Evolutionary conservation across 2,888 invertebrate genomes (phyloP).

Genomic region (Leucophora obtusa): DNA sequence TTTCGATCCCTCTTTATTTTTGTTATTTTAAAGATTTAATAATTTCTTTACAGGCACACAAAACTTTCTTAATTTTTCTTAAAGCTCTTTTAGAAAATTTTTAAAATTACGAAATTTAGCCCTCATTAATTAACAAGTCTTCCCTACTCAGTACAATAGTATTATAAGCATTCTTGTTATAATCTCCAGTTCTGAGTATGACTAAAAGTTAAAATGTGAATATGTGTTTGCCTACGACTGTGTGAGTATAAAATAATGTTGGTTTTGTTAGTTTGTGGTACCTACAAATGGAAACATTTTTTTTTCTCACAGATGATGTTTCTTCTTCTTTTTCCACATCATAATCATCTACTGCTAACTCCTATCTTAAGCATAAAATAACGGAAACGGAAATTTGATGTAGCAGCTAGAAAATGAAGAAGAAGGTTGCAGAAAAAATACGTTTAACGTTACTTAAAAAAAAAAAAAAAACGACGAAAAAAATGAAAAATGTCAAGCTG

Average conservation of each 20-base stretch:
- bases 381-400: conserved; percentile 63
- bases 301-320: neutral
- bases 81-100: too few species aligned
- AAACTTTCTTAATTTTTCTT: too few species aligned
- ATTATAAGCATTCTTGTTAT: neutral
- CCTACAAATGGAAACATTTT: conserved; percentile 41
- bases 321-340: neutral
- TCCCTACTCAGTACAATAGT: neutral
- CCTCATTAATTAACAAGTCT: too few species aligned
- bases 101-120: neutral
- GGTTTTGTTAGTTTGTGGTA: conserved; percentile 29
- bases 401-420: conserved; percentile 47
- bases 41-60: too few species aligned
- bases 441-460: conserved; percentile 6
- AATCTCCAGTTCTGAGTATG: neutral
- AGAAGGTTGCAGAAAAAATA: conserved; percentile 14
- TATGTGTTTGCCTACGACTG: neutral
- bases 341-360: conserved; percentile 46
- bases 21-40: too few species aligned
- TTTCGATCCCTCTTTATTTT: too few species aligned
- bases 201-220: neutral
- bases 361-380: conserved; percentile 54
- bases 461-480: neutral
- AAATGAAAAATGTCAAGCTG: conserved; percentile 40
- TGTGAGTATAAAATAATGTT: conserved; percentile 24